Conservation (phyloP, 2,113 vertebrate genomes). For the Hemichromis elongatus region DNA sequence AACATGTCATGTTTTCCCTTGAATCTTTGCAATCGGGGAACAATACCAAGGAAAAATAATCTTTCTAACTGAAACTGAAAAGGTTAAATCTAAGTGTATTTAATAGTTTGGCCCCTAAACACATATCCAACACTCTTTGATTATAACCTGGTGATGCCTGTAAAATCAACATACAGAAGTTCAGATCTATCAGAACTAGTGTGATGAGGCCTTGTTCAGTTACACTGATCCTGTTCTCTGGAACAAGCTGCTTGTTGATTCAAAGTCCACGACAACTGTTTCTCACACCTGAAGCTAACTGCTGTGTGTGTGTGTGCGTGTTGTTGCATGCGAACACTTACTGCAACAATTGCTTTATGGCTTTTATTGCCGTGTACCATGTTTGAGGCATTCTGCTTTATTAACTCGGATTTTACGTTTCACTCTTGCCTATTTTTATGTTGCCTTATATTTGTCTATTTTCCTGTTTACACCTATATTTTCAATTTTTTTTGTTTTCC, state of each 20-base stretch:
- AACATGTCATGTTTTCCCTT: accelerated
- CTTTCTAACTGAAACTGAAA: neutral
- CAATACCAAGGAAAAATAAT: neutral
- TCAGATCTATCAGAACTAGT: neutral
- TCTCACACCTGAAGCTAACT: neutral
- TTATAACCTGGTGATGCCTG: neutral
- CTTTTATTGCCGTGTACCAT: neutral
- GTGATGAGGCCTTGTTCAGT: accelerated
- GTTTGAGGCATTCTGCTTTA: neutral
- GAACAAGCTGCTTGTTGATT: neutral
- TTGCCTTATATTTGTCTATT: neutral
- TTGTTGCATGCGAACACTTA: neutral
- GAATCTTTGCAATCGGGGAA: neutral
- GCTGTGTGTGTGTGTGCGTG: neutral
- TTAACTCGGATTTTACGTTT: neutral
- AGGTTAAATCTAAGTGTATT: too few relatives aligned
- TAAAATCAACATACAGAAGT: neutral
- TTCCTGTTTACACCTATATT: neutral
- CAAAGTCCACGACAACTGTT: neutral
- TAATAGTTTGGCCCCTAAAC: neutral
- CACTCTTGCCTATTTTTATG: neutral
- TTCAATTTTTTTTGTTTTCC: neutral
- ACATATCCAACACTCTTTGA: neutral
- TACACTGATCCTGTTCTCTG: neutral
- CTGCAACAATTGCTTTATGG: neutral